Evolutionary conservation across 2,888 invertebrate genomes (phyloP).

Genomic region (Criorhina ranunculi): DNA sequence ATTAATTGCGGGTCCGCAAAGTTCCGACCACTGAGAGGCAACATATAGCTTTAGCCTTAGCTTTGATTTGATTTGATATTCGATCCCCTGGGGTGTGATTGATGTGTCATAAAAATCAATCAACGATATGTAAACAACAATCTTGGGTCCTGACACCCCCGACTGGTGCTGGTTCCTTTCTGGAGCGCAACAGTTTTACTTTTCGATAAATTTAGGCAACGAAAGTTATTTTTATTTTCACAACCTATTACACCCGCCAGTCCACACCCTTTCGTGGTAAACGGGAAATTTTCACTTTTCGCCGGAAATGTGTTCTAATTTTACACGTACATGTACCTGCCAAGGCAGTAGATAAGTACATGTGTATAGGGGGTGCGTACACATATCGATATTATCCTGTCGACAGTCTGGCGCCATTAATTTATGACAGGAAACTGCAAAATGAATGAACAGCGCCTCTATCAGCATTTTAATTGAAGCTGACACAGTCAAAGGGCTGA

Average conservation of each 20-base stretch:
- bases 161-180: not conserved
- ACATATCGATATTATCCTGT: constrained; percentile 38
- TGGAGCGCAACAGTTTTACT: not conserved
- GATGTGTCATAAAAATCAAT: constrained; percentile 54
- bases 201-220: constrained; percentile 18
- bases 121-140: constrained; percentile 31
- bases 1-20: constrained; percentile 38
- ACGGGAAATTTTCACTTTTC: constrained; percentile 49
- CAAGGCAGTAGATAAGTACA: not conserved
- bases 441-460: constrained; percentile 7
- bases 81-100: constrained; percentile 39
- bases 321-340: not conserved
- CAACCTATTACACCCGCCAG: not conserved
- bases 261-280: constrained; percentile 50
- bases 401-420: constrained; percentile 46
- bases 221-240: constrained; percentile 1
- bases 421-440: not conserved
- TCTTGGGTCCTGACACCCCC: not conserved
- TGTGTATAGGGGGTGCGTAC: not conserved
- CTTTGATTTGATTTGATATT: constrained; percentile 29
- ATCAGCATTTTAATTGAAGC: constrained; percentile 48
- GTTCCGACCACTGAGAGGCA: constrained; percentile 14
- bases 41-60: not conserved
- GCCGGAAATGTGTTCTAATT: constrained; percentile 54
- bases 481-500: constrained; percentile 12